Evolutionary conservation across 2,797 vertebrate genomes (phyloP).

Genomic region (Sciurus vulgaris): DNA sequence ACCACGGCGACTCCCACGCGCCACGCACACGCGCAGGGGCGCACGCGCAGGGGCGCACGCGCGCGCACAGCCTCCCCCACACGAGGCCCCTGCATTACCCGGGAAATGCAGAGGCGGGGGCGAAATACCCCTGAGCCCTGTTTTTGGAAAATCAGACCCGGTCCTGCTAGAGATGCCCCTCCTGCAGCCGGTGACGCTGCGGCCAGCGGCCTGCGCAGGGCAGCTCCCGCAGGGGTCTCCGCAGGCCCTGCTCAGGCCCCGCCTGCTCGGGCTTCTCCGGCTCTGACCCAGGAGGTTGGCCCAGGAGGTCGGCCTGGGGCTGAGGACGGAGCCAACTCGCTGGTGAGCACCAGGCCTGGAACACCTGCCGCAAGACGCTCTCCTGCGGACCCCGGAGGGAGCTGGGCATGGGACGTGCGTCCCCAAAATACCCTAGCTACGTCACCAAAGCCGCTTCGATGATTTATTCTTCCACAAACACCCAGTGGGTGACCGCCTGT

Average conservation of each 20-base stretch:
- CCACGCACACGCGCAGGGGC: not conserved
- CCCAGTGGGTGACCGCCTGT: not conserved
- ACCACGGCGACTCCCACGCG: too few relatives aligned
- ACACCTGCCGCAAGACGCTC: not conserved
- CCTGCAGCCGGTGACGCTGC: not conserved
- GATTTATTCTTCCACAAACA: not conserved
- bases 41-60: fast-evolving
- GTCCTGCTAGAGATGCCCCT: not conserved
- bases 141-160: not conserved
- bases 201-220: not conserved
- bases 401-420: fast-evolving
- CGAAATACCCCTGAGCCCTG: not conserved
- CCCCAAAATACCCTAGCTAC: too few relatives aligned
- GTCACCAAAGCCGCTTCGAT: not conserved
- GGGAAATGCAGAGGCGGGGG: not conserved
- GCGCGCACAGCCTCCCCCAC: too few relatives aligned
- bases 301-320: not conserved
- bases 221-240: not conserved
- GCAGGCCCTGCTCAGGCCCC: not conserved
- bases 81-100: not conserved
- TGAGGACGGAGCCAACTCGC: fast-evolving
- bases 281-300: not conserved
- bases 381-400: not conserved
- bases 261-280: not conserved
- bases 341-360: not conserved